Base-by-base conservation (phyloP, 2,888 invertebrate genomes). In the Nipponacmea schrenckii region DNA sequence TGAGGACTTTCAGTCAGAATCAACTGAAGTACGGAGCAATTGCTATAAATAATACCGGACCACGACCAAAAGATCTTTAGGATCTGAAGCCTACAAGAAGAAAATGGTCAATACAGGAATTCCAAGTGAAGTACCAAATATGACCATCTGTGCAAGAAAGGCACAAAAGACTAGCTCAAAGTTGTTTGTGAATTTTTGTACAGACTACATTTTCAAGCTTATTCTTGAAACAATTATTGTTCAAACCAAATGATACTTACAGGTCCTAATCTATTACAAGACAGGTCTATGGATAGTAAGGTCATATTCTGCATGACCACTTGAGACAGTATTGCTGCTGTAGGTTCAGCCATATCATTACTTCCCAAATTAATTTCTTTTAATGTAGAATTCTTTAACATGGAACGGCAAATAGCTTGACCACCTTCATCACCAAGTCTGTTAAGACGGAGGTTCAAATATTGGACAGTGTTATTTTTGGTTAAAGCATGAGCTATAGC, bases 351-450 rank as follows among this genome's bases (percentile, higher is more conserved):
- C 78, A 89, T 79, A 69, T 89, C 88, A 80, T 89, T 89, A 68
- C 86, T 84, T 31, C 85, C 86, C 63, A 89, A 75, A 74, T 89
- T 88, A 50, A 89, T 74, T 66, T 87, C 84, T 45, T 76, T 76
- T 48, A 89, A 82, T 8, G 86, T 86, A 10, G 80, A 73, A 78
- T 89, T 89, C 77, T 84, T 87, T 67, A 87, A 74, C 66, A 89
- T 77, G 15, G 88, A 82, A 45, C 85, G 79, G 72, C 88, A 86
- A 50, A 89, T 82, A 7, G 88, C 88, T 77, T 88, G 88, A 10
- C 89, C 89, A n/a, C 89, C 89, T 73, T 89, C 89, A 77, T 89
- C 89, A 17, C 86, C 87, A 20, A 89, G 80, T 64, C 87, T 80
- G 78, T 89, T 89, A 62, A 89, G 80, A 68, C 88, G 74, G 26